These are phyloP conservation scores for Glaucidium brasilianum DNA, from an alignment of 2,113 vertebrate genomes.

Conservation along the genomic window DNA sequence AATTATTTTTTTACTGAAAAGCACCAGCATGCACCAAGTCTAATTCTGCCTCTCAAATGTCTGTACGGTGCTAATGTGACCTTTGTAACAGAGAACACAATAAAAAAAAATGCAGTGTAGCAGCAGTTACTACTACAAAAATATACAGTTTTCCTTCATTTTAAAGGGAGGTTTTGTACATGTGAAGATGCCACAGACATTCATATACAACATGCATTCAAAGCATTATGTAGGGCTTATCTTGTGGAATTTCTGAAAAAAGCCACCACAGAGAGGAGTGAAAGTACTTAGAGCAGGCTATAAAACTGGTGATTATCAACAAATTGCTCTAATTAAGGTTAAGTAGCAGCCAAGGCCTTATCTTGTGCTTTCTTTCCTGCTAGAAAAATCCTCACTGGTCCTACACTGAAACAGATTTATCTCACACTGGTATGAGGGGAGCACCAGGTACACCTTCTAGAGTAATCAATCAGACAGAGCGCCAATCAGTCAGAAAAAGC, in stretches of 20 bases:
- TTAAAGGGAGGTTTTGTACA: neutral
- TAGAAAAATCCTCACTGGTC: neutral
- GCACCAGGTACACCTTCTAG: fast-evolving
- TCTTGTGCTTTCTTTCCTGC: neutral
- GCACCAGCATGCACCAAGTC: neutral
- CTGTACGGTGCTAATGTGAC: neutral
- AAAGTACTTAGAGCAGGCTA: neutral
- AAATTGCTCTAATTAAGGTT: neutral
- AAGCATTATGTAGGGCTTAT: neutral
- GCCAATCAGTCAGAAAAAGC: neutral
- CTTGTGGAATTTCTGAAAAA: neutral
- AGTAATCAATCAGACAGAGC: neutral
- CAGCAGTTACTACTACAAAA: neutral
- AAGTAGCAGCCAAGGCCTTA: neutral
- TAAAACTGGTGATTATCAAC: neutral
- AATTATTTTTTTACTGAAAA: neutral
- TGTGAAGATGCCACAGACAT: neutral
- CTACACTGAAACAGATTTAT: neutral
- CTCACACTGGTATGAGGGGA: neutral
- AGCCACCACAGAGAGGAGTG: neutral
- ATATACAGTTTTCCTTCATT: neutral
- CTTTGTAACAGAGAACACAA: neutral
- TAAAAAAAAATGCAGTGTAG: neutral
- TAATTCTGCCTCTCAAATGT: neutral
- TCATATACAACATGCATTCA: neutral